Base-by-base conservation (phyloP, 2,888 invertebrate species). In the Dynastes tityus region DNA sequence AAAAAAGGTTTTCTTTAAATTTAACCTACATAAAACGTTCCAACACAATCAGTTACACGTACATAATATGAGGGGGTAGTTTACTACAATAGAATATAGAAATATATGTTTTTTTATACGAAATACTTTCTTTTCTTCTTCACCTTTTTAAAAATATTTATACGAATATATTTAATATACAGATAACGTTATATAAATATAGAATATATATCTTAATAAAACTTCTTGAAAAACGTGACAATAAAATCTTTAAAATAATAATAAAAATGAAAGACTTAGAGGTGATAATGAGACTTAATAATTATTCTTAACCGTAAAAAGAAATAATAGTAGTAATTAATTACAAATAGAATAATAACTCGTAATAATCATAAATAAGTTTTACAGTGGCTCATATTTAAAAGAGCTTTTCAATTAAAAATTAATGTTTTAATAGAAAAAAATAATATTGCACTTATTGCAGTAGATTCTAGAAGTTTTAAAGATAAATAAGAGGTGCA, bases 201-300 rank as follows among this genome's bases (percentile, higher is more conserved):
- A 68, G 45, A 68, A 68, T 68, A 49, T 68, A 40, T 61, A 11
- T 61, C 27, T 13, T 40, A 58, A 73, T 61, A 61, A 73, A 71
- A 73, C 58, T 27, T 68, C 45, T 49, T 68, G 45, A 45, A 77
- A 77, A 77, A 77, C 77, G 53, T 32, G 64, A 77, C 29, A 77
- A 77, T 77, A 77, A 77, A 77, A 77, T 77, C 16, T 68, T 77
- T 71, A 63, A 77, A 77, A 73, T 73, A 73, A 73, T 73, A 68
- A 68, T 77, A 77, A 77, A 76, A 77, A 70, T 77, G 77, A 77
- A 77, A 77, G 78, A 71, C 77, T 79, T 77, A 77, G 79, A 79
- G 79, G 79, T 79, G 77, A 79, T 79, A 61, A 77, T 79, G 77
- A 74, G 76, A 76, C 77, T 79, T 77, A 79, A 79, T 71, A 27